Conservation (phyloP, 2,797 vertebrate species). For the Liparis tanakae region DNA sequence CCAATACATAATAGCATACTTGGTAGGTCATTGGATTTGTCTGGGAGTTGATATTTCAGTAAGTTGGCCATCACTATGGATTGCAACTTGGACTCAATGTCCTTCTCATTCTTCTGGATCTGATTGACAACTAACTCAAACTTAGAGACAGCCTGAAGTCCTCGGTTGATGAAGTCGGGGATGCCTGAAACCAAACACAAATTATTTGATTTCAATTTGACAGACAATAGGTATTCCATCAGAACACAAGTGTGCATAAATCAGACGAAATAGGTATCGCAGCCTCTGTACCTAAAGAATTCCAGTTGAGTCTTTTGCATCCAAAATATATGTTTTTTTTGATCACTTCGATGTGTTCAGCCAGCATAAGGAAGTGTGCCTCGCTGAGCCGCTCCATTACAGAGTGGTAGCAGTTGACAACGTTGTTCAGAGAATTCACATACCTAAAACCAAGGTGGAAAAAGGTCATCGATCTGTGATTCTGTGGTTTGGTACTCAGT, state of each 20-base stretch:
- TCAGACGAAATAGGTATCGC: conserved; percentile 4
- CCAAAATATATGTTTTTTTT: conserved; percentile 82
- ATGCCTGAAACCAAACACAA: conserved; percentile 82
- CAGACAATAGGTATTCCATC: conserved; percentile 1
- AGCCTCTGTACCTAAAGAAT: conserved; percentile 83
- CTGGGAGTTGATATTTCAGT: conserved; percentile 82
- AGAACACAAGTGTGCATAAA: neutral
- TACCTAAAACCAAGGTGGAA: conserved; percentile 76
- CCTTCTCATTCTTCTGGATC: conserved; percentile 87
- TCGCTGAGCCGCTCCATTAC: conserved; percentile 84
- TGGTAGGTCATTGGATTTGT: conserved; percentile 78
- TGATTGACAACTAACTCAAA: conserved; percentile 89
- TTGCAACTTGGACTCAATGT: conserved; percentile 84
- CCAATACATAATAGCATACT: conserved; percentile 75
- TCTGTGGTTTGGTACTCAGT: conserved; percentile 9
- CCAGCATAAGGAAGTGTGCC: conserved; percentile 83
- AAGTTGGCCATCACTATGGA: conserved; percentile 87
- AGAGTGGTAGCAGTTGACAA: conserved; percentile 82
- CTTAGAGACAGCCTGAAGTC: conserved; percentile 82
- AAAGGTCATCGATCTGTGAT: neutral
- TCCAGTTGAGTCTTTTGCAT: conserved; percentile 90
- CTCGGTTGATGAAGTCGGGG: conserved; percentile 83
- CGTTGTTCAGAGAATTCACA: conserved; percentile 77
- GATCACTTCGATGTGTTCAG: conserved; percentile 81
- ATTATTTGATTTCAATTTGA: neutral